Conservation (phyloP, 2,888 invertebrate genomes). For the Chromoteleia sp. region DNA sequence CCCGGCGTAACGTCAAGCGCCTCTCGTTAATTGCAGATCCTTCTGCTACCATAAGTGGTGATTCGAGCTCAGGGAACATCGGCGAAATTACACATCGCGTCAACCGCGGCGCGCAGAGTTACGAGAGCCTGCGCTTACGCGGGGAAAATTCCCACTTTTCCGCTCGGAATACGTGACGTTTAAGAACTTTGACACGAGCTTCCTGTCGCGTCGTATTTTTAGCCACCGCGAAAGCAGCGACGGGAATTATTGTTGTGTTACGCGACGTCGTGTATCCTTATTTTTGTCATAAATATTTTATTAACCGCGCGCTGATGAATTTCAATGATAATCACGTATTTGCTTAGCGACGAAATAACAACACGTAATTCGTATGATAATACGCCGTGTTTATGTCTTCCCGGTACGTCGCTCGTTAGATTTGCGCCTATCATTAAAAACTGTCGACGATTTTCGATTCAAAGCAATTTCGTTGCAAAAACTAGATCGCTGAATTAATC, state of each 20-base stretch:
- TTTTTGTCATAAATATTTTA: constrained; percentile 35
- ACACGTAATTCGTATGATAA: constrained; percentile 33
- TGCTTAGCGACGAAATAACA: constrained; percentile 30
- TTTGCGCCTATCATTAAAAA: constrained; percentile 6
- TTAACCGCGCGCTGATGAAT: constrained; percentile 21
- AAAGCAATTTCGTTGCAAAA: too few species aligned
- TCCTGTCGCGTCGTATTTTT: constrained; percentile 11
- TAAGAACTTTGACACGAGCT: constrained; percentile 28
- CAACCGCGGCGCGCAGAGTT: constrained; percentile 36
- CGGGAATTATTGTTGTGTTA: neutral
- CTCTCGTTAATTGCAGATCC: constrained; percentile 76
- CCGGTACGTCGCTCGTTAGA: constrained; percentile 2
- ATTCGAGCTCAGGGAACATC: constrained; percentile 65
- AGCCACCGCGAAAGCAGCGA: neutral
- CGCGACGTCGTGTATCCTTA: constrained; percentile 12
- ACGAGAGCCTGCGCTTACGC: constrained; percentile 41
- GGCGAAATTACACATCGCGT: constrained; percentile 72
- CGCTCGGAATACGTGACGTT: too few species aligned
- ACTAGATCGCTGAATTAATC: too few species aligned
- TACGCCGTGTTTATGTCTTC: neutral
- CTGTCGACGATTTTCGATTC: neutral
- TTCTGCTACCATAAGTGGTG: constrained; percentile 72
- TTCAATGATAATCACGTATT: constrained; percentile 28
- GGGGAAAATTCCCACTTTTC: neutral
- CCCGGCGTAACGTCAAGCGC: constrained; percentile 63